phyloP scores from a whole-genome alignment of 2,113 vertebrate genomes.

The rabbit (Oryctolagus cuniculus) region DNA sequence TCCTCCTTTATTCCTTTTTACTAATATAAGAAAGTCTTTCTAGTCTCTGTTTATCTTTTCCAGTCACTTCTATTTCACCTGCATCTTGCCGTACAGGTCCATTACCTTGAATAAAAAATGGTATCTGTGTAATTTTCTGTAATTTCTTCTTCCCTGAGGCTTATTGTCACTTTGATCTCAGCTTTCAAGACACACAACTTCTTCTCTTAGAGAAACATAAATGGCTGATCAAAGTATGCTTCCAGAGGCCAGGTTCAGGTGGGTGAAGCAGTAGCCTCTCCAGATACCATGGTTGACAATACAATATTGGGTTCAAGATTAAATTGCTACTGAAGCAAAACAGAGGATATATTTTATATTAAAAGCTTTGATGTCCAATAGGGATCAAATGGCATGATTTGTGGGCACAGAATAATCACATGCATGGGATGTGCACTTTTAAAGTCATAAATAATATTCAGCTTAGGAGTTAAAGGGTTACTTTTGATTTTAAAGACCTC shows the following conservation, averaged over 20 bases:
- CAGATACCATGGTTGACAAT: conserved; percentile 81
- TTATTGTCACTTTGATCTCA: conserved; percentile 94
- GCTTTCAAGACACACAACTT: conserved; percentile 87
- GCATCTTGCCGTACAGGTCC: conserved; percentile 76
- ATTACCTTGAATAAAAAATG: conserved; percentile 86
- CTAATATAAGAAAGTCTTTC: conserved; percentile 59
- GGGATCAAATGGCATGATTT: conserved; percentile 89
- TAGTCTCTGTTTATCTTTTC: conserved; percentile 80
- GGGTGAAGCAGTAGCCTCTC: conserved; percentile 82
- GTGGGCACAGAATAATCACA: conserved; percentile 88
- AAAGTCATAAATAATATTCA: conserved; percentile 59
- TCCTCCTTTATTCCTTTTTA: background rate
- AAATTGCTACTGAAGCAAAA: conserved; percentile 83
- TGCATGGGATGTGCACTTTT: conserved; percentile 67
- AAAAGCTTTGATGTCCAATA: conserved; percentile 82
- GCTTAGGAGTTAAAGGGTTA: conserved; percentile 50
- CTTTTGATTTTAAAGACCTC: conserved; percentile 19
- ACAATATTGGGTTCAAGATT: conserved; percentile 84
- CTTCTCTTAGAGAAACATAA: conserved; percentile 87
- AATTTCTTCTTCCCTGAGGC: conserved; percentile 86
- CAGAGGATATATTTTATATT: conserved; percentile 85
- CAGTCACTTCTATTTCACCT: conserved; percentile 78
- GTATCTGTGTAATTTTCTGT: conserved; percentile 88
- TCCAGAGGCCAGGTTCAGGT: conserved; percentile 86
- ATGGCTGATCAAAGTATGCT: conserved; percentile 93